phyloP scores from a whole-genome alignment of 2,113 vertebrate species.

The human region GRCh38 chr20:33984501-33985000 shows the following conservation, averaged over 20 bases:
- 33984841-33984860: not conserved
- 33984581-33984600: not conserved
- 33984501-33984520: not conserved
- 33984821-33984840: not conserved
- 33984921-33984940: not conserved
- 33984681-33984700: not conserved
- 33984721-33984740: not conserved
- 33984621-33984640: not conserved
- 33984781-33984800: not conserved
- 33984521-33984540: not conserved
- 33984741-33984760: not conserved
- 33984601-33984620: not conserved
- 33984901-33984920: not conserved
- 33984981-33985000: not conserved
- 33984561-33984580: not conserved
- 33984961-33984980: constrained; percentile 1
- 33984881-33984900: not conserved
- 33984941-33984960: no score
- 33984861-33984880: not conserved
- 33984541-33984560: not conserved
- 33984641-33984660: not conserved
- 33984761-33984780: not conserved
- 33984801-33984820: not conserved
- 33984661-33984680: not conserved
- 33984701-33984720: not conserved